phyloP scores from a whole-genome alignment of 2,113 vertebrate species.

The Sprattus sprattus region DNA sequence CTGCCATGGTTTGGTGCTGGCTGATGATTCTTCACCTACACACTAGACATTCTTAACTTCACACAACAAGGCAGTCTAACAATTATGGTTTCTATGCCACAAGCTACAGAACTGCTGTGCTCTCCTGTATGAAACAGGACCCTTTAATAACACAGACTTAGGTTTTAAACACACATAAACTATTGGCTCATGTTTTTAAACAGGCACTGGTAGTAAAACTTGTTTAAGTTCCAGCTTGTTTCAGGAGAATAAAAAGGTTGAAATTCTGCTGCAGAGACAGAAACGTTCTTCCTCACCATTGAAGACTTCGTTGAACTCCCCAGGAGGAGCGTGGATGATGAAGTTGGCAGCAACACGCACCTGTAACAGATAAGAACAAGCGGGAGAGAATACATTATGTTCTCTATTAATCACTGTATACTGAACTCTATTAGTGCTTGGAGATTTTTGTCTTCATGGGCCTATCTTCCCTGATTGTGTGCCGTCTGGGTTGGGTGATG shows the following conservation, averaged over 20 bases:
- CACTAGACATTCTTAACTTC: too few species aligned
- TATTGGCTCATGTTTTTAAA: too few species aligned
- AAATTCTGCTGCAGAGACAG: not conserved
- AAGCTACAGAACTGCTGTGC: not conserved
- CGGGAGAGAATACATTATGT: not conserved
- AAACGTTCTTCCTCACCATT: conserved; percentile 78
- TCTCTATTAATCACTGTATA: not conserved
- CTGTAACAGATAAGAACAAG: conserved; percentile 57
- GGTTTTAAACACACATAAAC: not conserved
- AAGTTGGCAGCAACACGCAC: conserved; percentile 92
- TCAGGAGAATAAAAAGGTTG: not conserved
- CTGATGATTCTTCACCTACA: too few species aligned
- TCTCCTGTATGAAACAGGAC: not conserved
- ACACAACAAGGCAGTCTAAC: too few species aligned
- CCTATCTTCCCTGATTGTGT: not conserved
- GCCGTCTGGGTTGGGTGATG: too few species aligned
- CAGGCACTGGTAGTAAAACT: too few species aligned
- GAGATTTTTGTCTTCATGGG: not conserved
- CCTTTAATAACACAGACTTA: not conserved
- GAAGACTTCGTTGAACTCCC: conserved; percentile 97
- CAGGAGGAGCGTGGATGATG: conserved; percentile 90
- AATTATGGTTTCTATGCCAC: not conserved
- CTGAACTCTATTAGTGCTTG: not conserved
- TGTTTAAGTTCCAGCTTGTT: not conserved
- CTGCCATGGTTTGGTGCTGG: too few species aligned